Evolutionary conservation across 2,797 vertebrate genomes (phyloP), one percentile per base, ranked within the genome.

Genomic region (Rhyacichthys aspro): DNA sequence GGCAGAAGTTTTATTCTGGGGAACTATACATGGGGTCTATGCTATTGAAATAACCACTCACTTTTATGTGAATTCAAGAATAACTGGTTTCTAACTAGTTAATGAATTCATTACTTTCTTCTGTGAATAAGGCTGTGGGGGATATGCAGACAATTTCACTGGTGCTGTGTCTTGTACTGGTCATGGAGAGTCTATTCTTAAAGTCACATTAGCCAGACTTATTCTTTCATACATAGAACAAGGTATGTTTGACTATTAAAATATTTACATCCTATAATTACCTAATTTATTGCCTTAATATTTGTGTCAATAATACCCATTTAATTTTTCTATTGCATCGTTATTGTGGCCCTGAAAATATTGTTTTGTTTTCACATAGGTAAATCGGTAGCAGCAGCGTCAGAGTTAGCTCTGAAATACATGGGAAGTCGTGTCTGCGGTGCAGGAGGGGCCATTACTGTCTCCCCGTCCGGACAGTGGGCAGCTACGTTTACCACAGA

Each of bases 111-210:
- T 49, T 10, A 43, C 36, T 52, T 43, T 55, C 7, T 83, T 9
- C 17, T 67, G 19, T 45, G 34, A 63, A 55, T 55, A 44, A 92
- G 82, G 84, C 57, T 91, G 70, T 72, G 90, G 91, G 55, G 86
- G 78, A 58, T 88, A 83, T 50, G 86, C 87, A 73, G 89, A 91
- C 77, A 93, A 90, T 45, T 17, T 67, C 0, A 78, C 41, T 70
- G 86, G 83, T 38, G 90, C 89, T 3, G 89, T 92, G 23, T 91
- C 87, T 54, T 88, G 89, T 81, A 93, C 90, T 8, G 78, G 76
- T 43, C 87, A 85, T 44, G 84, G 81, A 83, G 86, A 94, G 72
- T 90, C 89, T 59, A 91, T 93, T 82, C 88, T 90, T 59, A 93
- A 93, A 89, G 76, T 89, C 57, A 89, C 82, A 58, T 67, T 93